phyloP scores from a whole-genome alignment of 2,113 vertebrate genomes.

The Pseudorasbora parva region DNA sequence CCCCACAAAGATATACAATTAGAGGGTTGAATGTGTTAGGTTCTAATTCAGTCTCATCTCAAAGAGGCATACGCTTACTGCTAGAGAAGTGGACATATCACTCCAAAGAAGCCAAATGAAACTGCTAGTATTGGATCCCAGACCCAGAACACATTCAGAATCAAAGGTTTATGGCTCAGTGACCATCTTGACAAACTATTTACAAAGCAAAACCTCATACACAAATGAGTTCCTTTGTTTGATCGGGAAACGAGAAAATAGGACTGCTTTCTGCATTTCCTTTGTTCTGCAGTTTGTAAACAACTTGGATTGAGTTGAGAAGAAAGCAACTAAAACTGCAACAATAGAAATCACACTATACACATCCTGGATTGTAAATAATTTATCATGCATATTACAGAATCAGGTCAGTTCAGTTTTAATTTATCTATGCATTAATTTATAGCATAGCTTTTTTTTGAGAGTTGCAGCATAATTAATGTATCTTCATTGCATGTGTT shows the following conservation, averaged over 20 bases:
- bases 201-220: neutral
- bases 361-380: neutral
- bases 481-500: constrained; percentile 18
- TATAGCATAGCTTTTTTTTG: neutral
- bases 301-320: constrained; percentile 12
- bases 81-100: constrained; percentile 62
- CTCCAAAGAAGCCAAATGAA: constrained; percentile 37
- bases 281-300: constrained; percentile 25
- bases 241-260: neutral
- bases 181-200: constrained; percentile 2
- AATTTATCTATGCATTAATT: neutral
- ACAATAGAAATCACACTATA: neutral
- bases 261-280: neutral
- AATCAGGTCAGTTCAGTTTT: neutral
- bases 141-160: constrained; percentile 10
- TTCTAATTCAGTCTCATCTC: constrained; percentile 77
- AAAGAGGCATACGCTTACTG: constrained; percentile 62
- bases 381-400: constrained; percentile 3
- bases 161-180: neutral
- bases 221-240: neutral
- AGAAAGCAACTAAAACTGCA: neutral
- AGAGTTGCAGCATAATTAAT: neutral
- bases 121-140: neutral
- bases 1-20: constrained; percentile 74
- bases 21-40: constrained; percentile 66